phyloP scores from a whole-genome alignment of 2,888 invertebrate genomes.

The Abrostola tripartita region DNA sequence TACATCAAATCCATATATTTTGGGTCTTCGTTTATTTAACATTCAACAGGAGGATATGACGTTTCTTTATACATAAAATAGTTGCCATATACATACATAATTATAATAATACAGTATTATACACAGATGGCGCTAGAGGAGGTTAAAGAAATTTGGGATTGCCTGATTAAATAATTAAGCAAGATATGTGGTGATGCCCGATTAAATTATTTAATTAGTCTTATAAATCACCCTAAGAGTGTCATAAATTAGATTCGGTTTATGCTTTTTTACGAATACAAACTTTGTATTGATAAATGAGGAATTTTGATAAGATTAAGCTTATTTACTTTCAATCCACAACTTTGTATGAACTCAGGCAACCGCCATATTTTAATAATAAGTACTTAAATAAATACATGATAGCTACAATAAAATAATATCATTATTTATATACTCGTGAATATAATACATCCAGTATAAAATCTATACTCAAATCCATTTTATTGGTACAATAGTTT shows the following conservation, averaged over 20 bases:
- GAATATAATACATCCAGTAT: conserved; percentile 27
- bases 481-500: conserved; percentile 26
- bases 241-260: no score
- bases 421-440: not conserved
- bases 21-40: conserved; percentile 33
- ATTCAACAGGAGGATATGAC: conserved; percentile 22
- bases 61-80: conserved; percentile 1
- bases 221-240: no score
- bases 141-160: no score
- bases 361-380: no score
- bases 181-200: no score
- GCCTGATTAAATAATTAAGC: no score
- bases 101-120: conserved; percentile 7
- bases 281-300: no score
- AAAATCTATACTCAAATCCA: conserved; percentile 48
- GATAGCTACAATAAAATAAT: not conserved
- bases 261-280: no score
- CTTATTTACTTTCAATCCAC: no score
- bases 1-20: conserved; percentile 5
- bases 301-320: no score
- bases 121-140: not conserved
- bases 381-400: not conserved
- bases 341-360: no score
- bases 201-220: no score
- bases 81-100: conserved; percentile 6